A percentile compares a stretch with the other conserved stretches of the same genome.
These are phyloP conservation scores for Rhinogobio ventralis DNA, from an alignment of 2,797 vertebrate species.

Conservation along the genomic window DNA sequence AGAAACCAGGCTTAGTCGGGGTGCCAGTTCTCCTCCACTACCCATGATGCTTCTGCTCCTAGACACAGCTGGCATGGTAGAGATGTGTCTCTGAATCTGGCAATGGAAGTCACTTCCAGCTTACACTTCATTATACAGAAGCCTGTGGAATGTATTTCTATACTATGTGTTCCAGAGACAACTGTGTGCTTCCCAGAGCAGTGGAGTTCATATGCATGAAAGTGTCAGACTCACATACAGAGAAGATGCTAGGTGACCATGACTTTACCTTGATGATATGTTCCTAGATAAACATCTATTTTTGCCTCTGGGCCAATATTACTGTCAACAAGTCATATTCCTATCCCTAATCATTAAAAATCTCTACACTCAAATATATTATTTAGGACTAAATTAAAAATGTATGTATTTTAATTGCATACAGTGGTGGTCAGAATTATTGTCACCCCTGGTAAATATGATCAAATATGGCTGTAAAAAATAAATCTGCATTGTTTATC, in stretches of 20 bases:
- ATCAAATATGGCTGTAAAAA: too few species aligned
- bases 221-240: neutral
- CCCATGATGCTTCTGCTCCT: slow-evolving; percentile 42
- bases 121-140: slow-evolving; percentile 9
- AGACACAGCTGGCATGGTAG: slow-evolving; percentile 10
- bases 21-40: too few species aligned
- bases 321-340: neutral
- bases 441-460: too few species aligned
- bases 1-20: too few species aligned
- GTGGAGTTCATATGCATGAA: neutral
- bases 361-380: neutral
- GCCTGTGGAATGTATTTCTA: slow-evolving; percentile 35
- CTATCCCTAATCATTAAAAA: neutral
- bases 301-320: neutral
- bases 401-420: too few species aligned
- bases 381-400: neutral
- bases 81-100: slow-evolving; percentile 22
- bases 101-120: slow-evolving; percentile 15
- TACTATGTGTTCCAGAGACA: slow-evolving; percentile 4
- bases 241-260: neutral
- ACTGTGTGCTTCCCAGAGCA: neutral
- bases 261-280: neutral
- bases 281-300: neutral
- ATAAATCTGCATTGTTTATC: too few species aligned
- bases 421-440: too few species aligned